Base-by-base conservation (phyloP, 2,888 invertebrate species). In the Exocentrus adspersus region DNA sequence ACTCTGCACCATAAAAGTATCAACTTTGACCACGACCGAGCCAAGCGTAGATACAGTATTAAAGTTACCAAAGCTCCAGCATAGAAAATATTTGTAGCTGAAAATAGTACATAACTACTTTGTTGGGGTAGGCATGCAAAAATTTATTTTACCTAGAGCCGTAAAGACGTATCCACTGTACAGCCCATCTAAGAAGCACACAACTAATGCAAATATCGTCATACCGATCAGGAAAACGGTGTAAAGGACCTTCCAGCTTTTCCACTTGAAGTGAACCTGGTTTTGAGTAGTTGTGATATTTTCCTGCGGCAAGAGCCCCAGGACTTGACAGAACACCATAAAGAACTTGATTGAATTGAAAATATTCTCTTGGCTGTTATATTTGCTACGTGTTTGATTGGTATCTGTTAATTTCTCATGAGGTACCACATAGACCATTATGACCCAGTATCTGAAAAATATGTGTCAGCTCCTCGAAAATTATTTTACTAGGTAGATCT, bases 1-100 rank as follows among this genome's bases (percentile, higher is more conserved):
- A 75, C 65, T 21, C 51, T 41, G 46, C 65, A 70, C 75, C 75
- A 75, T 17, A 60, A 46, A 43, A 60, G 64, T 42, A 72, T 65
- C n/a, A 75, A 57, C 28, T 70, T 67, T 6, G 69, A 50, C 75
- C 75, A 75, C 17, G 54, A 60, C 41, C 32, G 64, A 1, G 75
- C 72, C 21, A 75, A 51, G 10, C 62, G 60, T 3, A 73, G 53
- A 54, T 69, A 70, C 0, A 72, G 57, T 32, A 71, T 58, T 10
- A 69, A 6, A 12, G 54, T 65, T 2, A 65, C 9, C 7, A 63
- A 42, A 5, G 65, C 54, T 7, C 62, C 60, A 0, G 41, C 19
- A 41, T 68, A 68, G 53, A 68, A 72, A 9, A 66, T 43, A 4
- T 60, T 56, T 21, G 37, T 63, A 6, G 32, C 70, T 72, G 60